Base-by-base conservation (phyloP, 2,797 vertebrate species). In the Phylloscopus collybita region DNA sequence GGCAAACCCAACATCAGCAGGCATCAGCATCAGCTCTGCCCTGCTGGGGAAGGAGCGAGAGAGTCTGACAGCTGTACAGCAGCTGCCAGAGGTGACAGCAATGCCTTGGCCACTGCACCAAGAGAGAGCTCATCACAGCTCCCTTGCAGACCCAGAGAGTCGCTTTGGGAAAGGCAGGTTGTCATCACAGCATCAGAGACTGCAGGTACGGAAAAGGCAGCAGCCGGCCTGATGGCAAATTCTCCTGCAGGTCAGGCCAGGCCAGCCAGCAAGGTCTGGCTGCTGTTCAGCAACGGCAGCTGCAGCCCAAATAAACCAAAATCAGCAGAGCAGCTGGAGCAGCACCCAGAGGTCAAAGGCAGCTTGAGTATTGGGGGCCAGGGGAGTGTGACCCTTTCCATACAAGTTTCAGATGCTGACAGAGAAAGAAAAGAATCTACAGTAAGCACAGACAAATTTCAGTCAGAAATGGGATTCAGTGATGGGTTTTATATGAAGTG, bases 191-290 rank as follows among this genome's bases (percentile, higher is more conserved):
- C 62, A 79, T 74, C 45, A 36, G 42, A 71, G 50, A 57, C 83
- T 91, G 79, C 66, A 92, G 65, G 57, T 70, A 65, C 15, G 11
- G 32, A 32, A 69, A 40, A 91, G 29, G 50, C 78, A 87, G 59
- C 40, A 74, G 54, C 40, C 1, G 0, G 36, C 44, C 47, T 70
- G 40, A 38, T 6, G 44, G 40, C 40, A 91, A 78, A 86, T 61
- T 19, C 30, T 86, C 26, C 47, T 2, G 1, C 47, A 50, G 1
- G 0, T 26, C 0, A 0, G 85, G n/a, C 19, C 56, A 44, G 29
- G 51, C 47, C 30, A 54, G n/a, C 42, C 81, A 61, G 80, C 6
- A 44, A 75, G 45, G 40, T 42, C 66, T 72, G 88, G 44, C 66
- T 95, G 62, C 45, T 84, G 42, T 60, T 73, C 75, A 73, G 79